Percentiles rank a stretch among this genome's conserved stretches.
These are phyloP conservation scores for Lacanobia wlatinum DNA, from an alignment of 2,888 invertebrate genomes.

Conservation along the genomic window DNA sequence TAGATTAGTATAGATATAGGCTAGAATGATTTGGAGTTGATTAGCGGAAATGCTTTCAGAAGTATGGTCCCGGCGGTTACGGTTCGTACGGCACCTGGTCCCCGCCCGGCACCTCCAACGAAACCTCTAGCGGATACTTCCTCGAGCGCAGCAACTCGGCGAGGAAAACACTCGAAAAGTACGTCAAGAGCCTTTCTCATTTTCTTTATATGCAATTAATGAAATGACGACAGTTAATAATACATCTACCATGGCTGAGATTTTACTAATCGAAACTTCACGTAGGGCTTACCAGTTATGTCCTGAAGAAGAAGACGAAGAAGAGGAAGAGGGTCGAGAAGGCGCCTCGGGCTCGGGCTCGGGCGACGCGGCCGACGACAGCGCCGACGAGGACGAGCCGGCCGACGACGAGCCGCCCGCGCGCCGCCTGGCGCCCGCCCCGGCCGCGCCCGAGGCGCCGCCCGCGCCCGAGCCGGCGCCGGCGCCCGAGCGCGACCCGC, in stretches of 20 bases:
- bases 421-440: conserved; percentile 63
- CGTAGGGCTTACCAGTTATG: conserved; percentile 87
- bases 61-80: conserved; percentile 92
- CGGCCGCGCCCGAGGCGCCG: conserved; percentile 51
- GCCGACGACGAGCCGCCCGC: conserved; percentile 65
- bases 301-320: conserved; percentile 88
- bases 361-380: conserved; percentile 77
- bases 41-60: conserved; percentile 74
- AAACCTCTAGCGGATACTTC: conserved; percentile 98
- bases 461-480: conserved; percentile 51
- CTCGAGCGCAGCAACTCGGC: conserved; percentile 98
- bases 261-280: neutral
- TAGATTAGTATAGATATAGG: too few relatives aligned
- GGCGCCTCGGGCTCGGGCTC: conserved; percentile 76
- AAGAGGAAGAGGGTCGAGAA: conserved; percentile 84
- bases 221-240: neutral
- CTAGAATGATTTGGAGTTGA: conserved; percentile 40
- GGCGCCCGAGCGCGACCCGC: conserved; percentile 61
- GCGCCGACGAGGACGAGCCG: conserved; percentile 73
- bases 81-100: conserved; percentile 97
- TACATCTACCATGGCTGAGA: neutral
- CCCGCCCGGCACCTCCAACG: conserved; percentile 98
- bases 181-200: conserved; percentile 56
- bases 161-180: conserved; percentile 94
- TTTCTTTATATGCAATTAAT: neutral